Base-by-base conservation (phyloP, 2,888 invertebrate genomes). In the Colletes collaris region DNA sequence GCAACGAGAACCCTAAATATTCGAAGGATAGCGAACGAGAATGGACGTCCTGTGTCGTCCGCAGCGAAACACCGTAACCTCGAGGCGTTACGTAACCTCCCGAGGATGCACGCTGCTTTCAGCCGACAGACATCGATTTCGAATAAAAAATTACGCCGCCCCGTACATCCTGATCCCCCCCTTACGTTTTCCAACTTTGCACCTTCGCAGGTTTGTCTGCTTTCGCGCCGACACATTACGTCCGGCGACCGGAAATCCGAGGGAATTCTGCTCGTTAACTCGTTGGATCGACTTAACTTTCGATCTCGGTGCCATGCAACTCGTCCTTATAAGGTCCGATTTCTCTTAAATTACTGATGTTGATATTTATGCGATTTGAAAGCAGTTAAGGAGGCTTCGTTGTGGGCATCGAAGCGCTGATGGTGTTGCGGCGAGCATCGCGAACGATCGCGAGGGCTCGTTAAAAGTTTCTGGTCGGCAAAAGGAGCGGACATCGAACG, bases 1-100 rank as follows among this genome's bases (percentile, higher is more conserved):
- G 67, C 71, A 67, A 77, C 63, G 11, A 49, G 64, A 46, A 52
- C 8, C 50, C 62, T n/a, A n/a, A 71, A 66, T 66, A 46, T 62
- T 40, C 62, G 40, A 53, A 40, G 16, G 35, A 63, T 55, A 13
- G 13, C 40, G n/a, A 55, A 19, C 55, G 49, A 27, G 44, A 58
- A 46, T 52, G 49, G 46, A 11, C 62, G 37, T 37, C n/a, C 55
- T 35, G 53, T 64, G 27, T 65, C 27, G 27, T 19, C 58, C 0
- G 40, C 4, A 16, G 4, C 63, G 53, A 11, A 35, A 53, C 60
- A 19, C 49, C 66, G 40, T 59, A 27, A 40, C 55, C 49, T 16
- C 27, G 11, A 16, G 16, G 50, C 8, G 46, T 74, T 67, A 52
- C 62, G 58, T 63, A 67, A 75, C 4, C 27, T 27, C 49, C 11